Base-by-base conservation (phyloP, 2,113 vertebrate genomes). In the Tricholaema leucomelas region DNA sequence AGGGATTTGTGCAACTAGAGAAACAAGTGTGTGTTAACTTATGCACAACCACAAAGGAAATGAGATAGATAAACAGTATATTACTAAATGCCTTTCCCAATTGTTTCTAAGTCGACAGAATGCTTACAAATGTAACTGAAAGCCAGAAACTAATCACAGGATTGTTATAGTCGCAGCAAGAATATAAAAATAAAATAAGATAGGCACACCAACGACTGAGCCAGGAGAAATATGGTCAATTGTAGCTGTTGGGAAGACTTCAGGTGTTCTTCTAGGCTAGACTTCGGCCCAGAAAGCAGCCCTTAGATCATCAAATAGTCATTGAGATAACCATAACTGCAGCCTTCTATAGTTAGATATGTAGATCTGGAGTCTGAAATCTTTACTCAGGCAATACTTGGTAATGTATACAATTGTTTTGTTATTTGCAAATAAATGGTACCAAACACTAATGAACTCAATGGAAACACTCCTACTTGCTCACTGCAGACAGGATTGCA, bases 191-290 rank as follows among this genome's bases (percentile, higher is more conserved):
- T 31, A 87, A 92, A 93, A 86, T 15, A 82, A 90, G 92, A 93
- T 96, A 96, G 95, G 94, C 94, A 96, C 92, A 0, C 81, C 67
- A 67, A 44, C 44, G 79, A 89, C 70, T 55, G 74, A 92, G 31
- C 25, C 63, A 75, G 82, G 65, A 87, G 31, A 30, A 82, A 84
- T 36, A 59, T 2, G 11, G 6, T 4, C 54, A 72, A 59, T 60
- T 35, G 12, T 38, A 74, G 25, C 44, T 73, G 36, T 74, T 48
- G 79, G 85, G 89, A 92, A 95, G 80, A 95, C 84, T 69, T 56
- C 20, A 42, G 74, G n/a, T 92, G 28, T 58, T 87, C 73, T 88
- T 85, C 61, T 23, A n/a, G 66, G 54, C 36, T 54, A 25, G 80
- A 65, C 38, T 63, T 52, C 60, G 63, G 50, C 25, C 83, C 52